Conservation (phyloP, 2,113 vertebrate species). For the Ivindomyrus marchei region DNA sequence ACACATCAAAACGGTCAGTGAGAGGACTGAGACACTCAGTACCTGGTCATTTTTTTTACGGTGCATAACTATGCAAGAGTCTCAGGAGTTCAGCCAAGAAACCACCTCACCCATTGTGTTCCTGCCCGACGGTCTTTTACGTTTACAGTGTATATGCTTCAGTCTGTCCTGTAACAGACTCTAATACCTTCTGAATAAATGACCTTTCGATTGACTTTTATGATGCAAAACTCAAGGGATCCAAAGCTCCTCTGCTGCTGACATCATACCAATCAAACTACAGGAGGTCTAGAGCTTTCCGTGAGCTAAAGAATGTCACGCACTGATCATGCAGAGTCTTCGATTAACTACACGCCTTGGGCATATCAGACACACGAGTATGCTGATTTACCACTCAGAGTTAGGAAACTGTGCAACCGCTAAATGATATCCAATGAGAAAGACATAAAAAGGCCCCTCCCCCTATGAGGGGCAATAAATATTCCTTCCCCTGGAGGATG, state of each 20-base stretch:
- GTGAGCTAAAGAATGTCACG: not conserved
- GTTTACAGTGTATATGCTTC: not conserved
- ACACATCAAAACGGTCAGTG: not conserved
- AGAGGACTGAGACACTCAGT: not conserved
- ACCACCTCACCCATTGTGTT: not conserved
- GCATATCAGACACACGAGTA: not conserved
- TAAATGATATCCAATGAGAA: not conserved
- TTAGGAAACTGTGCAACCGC: not conserved
- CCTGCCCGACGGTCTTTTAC: not conserved
- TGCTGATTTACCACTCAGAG: not conserved
- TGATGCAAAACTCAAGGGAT: not conserved
- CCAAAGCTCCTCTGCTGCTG: not conserved
- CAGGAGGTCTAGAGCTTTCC: not conserved
- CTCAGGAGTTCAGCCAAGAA: slow-evolving; percentile 39
- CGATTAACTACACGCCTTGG: not conserved
- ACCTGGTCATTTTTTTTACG: not conserved
- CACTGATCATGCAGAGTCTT: not conserved
- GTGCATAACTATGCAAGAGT: slow-evolving; percentile 45
- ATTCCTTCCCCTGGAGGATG: not conserved
- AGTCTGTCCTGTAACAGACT: not conserved
- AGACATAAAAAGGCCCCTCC: not conserved
- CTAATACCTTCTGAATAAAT: not conserved
- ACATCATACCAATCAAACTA: not conserved
- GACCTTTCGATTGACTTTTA: not conserved
- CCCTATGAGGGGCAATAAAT: not conserved